Conservation (phyloP, 1,140 invertebrate species). For the Parasteatoda tepidariorum region DNA sequence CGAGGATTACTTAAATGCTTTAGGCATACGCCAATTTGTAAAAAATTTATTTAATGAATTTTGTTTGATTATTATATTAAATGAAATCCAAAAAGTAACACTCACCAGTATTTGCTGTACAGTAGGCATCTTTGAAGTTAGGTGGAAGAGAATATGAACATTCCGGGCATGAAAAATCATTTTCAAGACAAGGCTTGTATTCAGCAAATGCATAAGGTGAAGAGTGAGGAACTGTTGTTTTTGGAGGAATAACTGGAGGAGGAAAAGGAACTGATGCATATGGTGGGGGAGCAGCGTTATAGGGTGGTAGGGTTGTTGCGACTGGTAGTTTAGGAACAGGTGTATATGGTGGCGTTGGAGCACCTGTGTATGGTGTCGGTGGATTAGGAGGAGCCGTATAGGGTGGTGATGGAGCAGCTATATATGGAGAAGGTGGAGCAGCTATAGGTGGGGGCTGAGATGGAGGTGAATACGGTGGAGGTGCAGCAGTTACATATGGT, state of each 20-base stretch:
- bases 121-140: not conserved
- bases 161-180: not conserved
- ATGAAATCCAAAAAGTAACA: not conserved
- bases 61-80: too few relatives aligned
- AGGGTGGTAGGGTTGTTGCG: too few relatives aligned
- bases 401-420: too few relatives aligned
- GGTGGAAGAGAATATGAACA: not conserved
- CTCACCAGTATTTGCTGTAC: not conserved
- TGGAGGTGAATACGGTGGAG: not conserved
- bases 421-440: too few relatives aligned
- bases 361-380: too few relatives aligned
- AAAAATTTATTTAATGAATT: too few relatives aligned
- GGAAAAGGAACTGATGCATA: not conserved
- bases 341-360: too few relatives aligned
- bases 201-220: not conserved
- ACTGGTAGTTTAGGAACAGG: too few relatives aligned
- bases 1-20: too few relatives aligned
- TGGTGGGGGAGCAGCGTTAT: not conserved
- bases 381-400: too few relatives aligned
- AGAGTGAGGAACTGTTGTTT: not conserved
- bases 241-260: not conserved
- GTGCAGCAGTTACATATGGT: not conserved
- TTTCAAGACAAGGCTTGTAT: not conserved
- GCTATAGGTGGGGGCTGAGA: too few relatives aligned
- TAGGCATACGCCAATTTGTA: too few relatives aligned